Percentiles rank a stretch among this genome's conserved stretches.
Conservation (phyloP, 2,797 vertebrate genomes). For the Hemitrygon akajei region DNA sequence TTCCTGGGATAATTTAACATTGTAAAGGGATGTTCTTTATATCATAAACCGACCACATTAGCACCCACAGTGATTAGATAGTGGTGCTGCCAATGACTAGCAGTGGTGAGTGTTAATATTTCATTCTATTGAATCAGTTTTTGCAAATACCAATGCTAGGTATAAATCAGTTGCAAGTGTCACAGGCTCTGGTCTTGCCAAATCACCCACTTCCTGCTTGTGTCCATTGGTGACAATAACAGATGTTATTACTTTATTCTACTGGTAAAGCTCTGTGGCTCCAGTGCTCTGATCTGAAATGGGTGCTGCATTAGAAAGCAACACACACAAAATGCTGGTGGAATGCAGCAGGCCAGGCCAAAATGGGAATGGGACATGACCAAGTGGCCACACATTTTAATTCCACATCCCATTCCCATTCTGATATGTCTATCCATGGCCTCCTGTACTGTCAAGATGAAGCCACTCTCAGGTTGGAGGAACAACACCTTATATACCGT, state of each 20-base stretch:
- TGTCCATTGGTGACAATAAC: neutral
- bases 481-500: too few species aligned
- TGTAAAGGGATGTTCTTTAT: neutral
- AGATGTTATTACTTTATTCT: neutral
- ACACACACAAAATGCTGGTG: too few species aligned
- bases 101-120: neutral
- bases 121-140: neutral
- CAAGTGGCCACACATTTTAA: too few species aligned
- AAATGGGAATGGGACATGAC: too few species aligned
- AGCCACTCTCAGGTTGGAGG: too few species aligned
- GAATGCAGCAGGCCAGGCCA: too few species aligned
- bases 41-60: neutral
- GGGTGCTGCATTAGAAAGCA: neutral
- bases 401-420: too few species aligned
- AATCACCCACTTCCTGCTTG: neutral
- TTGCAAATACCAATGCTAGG: neutral
- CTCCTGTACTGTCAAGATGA: too few species aligned
- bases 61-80: neutral
- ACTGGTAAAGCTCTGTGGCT: too few species aligned
- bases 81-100: neutral
- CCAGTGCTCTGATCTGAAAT: neutral
- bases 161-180: neutral
- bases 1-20: neutral
- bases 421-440: too few species aligned
- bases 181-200: neutral